Evolutionary conservation across 30 jellyfish, hydroid and myxozoan genomes (phyloP).

Genomic region (Sanderia malayensis): DNA sequence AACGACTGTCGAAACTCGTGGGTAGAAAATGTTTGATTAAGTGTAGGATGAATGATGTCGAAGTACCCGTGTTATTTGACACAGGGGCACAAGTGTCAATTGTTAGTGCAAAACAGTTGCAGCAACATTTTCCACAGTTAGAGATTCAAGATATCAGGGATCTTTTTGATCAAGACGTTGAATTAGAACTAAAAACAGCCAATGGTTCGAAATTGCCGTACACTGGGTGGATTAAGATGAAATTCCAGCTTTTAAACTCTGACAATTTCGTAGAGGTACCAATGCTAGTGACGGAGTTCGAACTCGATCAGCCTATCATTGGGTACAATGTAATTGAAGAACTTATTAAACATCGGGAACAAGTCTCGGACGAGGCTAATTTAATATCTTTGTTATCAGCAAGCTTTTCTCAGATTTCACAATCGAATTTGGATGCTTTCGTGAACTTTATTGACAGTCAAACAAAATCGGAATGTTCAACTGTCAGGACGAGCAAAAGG

Average conservation of each 20-base stretch:
- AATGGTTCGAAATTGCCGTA: conserved; percentile 16
- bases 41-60: conserved; percentile 1
- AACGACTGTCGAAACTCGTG: neutral
- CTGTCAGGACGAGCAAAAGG: conserved; percentile 7
- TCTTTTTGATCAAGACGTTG: neutral
- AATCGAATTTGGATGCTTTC: conserved; percentile 2
- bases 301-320: conserved; percentile 5
- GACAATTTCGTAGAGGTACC: conserved; percentile 3
- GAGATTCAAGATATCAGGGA: conserved; percentile 9
- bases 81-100: conserved; percentile 56
- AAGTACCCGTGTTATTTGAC: conserved; percentile 13
- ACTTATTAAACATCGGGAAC: neutral
- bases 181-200: conserved; percentile 7
- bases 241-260: neutral
- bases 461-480: conserved; percentile 10
- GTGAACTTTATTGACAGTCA: conserved; percentile 3
- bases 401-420: conserved; percentile 6
- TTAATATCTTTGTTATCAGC: conserved; percentile 7
- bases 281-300: conserved; percentile 19
- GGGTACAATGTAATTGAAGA: conserved; percentile 8
- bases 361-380: conserved; percentile 19
- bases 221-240: conserved; percentile 7
- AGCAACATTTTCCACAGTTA: conserved; percentile 1
- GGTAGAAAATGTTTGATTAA: conserved; percentile 3
- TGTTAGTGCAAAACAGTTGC: conserved; percentile 8